Evolutionary conservation across 30 jellyfish, hydroid and myxozoan species (phyloP).

Genomic region (Pseudorhiza aurosa): DNA sequence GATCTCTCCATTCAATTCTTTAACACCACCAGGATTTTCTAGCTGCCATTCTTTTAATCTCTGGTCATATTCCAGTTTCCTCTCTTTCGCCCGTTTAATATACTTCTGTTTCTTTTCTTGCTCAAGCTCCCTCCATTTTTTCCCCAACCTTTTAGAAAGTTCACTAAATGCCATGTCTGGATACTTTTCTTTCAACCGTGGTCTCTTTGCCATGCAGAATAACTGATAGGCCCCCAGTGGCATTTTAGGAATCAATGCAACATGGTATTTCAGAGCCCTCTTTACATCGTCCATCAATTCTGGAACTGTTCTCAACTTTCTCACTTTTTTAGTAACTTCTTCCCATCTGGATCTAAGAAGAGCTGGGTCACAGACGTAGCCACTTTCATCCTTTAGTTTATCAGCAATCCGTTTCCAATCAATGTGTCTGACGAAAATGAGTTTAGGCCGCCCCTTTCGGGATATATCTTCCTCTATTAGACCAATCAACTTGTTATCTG

Average conservation of each 20-base stretch:
- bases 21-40: conserved; percentile 38
- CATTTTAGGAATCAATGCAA: conserved; percentile 33
- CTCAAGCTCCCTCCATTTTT: conserved; percentile 62
- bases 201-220: conserved; percentile 34
- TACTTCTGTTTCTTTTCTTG: conserved; percentile 44
- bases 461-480: conserved; percentile 21
- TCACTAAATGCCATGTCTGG: conserved; percentile 34
- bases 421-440: conserved; percentile 16
- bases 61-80: conserved; percentile 28
- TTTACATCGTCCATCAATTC: conserved; percentile 53
- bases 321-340: conserved; percentile 17
- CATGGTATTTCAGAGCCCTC: conserved; percentile 18
- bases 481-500: conserved; percentile 22
- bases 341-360: conserved; percentile 54
- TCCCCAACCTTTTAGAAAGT: conserved; percentile 28
- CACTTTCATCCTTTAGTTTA: conserved; percentile 1
- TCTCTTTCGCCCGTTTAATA: conserved; percentile 26
- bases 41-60: conserved; percentile 24
- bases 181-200: conserved; percentile 12
- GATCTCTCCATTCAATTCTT: conserved; percentile 6
- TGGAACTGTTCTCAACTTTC: conserved; percentile 55
- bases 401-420: conserved; percentile 45
- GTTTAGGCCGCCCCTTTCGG: conserved; percentile 25
- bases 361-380: not conserved
- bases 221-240: conserved; percentile 46